Evolutionary conservation across 1,140 invertebrate species (phyloP).

Genomic region (Drosophila ohnishii): DNA sequence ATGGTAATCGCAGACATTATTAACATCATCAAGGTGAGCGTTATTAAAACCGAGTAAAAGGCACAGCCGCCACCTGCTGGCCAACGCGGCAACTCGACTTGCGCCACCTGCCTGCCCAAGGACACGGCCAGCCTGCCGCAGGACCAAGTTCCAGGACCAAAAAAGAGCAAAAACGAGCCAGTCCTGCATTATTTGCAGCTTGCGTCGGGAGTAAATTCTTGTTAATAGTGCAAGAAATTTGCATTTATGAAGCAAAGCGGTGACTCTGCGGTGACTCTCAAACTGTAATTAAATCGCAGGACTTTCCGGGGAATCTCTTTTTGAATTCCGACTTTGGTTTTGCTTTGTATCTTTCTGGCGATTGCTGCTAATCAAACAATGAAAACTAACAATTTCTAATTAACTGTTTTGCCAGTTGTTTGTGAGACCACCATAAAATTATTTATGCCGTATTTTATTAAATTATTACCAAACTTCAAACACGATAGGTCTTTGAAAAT

Average conservation of each 20-base stretch:
- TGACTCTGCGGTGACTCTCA: slow-evolving; percentile 15
- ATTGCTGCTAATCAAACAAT: not conserved
- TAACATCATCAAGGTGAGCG: slow-evolving; percentile 63
- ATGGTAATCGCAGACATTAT: slow-evolving; percentile 69
- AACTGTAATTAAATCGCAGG: slow-evolving; percentile 27
- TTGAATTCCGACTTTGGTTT: not conserved
- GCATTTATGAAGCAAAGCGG: slow-evolving; percentile 24
- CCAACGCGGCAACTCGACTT: slow-evolving; percentile 25
- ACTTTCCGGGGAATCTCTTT: not conserved
- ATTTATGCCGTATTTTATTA: not conserved
- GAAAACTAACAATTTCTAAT: no score
- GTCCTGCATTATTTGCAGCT: slow-evolving; percentile 30
- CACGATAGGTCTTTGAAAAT: not conserved
- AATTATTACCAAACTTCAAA: not conserved
- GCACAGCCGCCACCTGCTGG: slow-evolving; percentile 38
- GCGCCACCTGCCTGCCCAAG: slow-evolving; percentile 37
- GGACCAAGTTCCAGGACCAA: slow-evolving; percentile 18
- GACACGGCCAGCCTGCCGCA: slow-evolving; percentile 17
- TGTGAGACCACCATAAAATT: not conserved
- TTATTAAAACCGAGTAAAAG: slow-evolving; percentile 49
- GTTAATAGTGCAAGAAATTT: slow-evolving; percentile 46
- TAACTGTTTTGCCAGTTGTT: not conserved
- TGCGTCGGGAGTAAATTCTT: slow-evolving; percentile 36
- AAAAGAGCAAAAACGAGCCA: not conserved
- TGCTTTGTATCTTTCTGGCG: not conserved